Percentiles rank a stretch among this genome's conserved stretches.
These are phyloP conservation scores for Tiliacea aurago DNA, from an alignment of 2,888 invertebrate species.

Conservation along the genomic window DNA sequence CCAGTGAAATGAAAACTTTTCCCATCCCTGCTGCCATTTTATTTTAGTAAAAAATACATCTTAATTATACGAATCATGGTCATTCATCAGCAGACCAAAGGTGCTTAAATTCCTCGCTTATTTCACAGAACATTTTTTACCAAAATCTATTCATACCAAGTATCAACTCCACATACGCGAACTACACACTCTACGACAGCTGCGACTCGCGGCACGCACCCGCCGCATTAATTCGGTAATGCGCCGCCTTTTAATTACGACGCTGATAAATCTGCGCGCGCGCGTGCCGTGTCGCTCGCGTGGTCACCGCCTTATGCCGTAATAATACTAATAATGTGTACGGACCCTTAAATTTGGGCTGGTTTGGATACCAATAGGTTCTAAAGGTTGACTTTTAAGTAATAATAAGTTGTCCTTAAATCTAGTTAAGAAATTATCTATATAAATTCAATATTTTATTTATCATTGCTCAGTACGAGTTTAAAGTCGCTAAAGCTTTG, in stretches of 20 bases:
- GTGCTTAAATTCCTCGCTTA: not conserved
- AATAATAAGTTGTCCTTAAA: slow-evolving; percentile 33
- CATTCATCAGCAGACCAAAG: not conserved
- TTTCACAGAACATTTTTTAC: not conserved
- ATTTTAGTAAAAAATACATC: not conserved
- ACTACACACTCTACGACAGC: slow-evolving; percentile 78
- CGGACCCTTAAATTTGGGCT: slow-evolving; percentile 48
- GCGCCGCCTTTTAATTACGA: slow-evolving; percentile 88
- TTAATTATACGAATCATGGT: not conserved
- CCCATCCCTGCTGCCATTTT: not conserved
- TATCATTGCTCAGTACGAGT: no score
- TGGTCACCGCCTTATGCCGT: slow-evolving; percentile 80
- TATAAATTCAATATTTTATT: not conserved
- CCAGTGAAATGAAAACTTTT: not conserved
- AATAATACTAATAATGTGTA: slow-evolving; percentile 67
- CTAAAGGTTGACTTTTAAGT: slow-evolving; percentile 28
- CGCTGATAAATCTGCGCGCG: slow-evolving; percentile 89
- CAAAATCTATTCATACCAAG: slow-evolving; percentile 48
- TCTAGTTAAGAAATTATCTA: not conserved
- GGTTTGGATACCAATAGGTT: slow-evolving; percentile 46
- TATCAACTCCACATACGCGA: slow-evolving; percentile 70
- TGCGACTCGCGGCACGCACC: slow-evolving; percentile 84
- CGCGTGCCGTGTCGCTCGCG: slow-evolving; percentile 82
- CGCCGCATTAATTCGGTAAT: slow-evolving; percentile 86
- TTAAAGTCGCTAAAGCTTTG: no score